Evolutionary conservation across 2,797 vertebrate genomes (phyloP).

Genomic region (Octomys mimax): DNA sequence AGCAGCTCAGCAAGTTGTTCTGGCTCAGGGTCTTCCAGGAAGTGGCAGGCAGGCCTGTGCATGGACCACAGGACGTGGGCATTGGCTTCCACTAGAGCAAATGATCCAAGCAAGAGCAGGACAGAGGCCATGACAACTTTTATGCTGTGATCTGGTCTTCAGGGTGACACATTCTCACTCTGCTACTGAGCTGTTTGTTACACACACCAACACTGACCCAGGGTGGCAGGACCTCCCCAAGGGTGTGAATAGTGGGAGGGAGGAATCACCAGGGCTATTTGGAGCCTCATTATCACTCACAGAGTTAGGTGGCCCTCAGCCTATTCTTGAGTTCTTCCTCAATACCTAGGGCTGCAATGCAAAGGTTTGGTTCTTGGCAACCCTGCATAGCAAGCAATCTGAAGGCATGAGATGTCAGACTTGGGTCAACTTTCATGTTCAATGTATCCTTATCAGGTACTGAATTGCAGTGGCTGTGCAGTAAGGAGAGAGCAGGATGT

Average conservation of each 20-base stretch:
- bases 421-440: neutral
- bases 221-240: neutral
- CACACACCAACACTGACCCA: neutral
- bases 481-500: neutral
- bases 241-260: neutral
- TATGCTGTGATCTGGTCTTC: neutral
- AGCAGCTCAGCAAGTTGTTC: neutral
- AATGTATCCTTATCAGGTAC: neutral
- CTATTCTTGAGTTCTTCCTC: neutral
- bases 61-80: neutral
- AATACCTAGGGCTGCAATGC: neutral
- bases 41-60: neutral
- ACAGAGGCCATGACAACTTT: neutral
- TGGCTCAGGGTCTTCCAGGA: neutral
- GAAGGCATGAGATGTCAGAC: neutral
- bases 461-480: neutral
- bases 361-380: conserved; percentile 17
- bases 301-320: neutral
- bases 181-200: neutral
- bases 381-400: neutral
- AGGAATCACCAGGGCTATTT: neutral
- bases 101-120: neutral
- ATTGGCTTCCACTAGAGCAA: neutral
- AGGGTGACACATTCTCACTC: neutral
- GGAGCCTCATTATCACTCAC: neutral